Conservation (phyloP, 2,113 vertebrate species). For the Passer domesticus region DNA sequence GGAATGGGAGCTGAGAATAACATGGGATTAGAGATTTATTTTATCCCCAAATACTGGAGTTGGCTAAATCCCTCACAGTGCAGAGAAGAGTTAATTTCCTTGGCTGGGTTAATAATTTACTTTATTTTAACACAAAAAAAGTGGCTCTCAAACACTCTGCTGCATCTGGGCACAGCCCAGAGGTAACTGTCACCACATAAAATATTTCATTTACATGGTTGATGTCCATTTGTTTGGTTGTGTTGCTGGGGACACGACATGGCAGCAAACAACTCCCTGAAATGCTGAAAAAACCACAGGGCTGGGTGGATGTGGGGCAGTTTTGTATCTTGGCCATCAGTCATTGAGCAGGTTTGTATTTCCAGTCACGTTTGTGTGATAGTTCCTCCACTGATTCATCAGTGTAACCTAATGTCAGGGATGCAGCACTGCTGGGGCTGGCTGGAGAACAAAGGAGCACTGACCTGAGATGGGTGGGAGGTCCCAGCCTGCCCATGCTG, state of each 20-base stretch:
- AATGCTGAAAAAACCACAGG: rapidly evolving
- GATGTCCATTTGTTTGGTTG: background rate
- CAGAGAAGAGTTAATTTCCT: conserved; percentile 1
- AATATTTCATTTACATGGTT: background rate
- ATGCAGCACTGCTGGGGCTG: background rate
- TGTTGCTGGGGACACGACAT: rapidly evolving
- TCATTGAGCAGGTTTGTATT: rapidly evolving
- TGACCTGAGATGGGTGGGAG: background rate
- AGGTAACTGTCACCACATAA: background rate
- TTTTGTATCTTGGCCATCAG: rapidly evolving
- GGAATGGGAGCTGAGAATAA: background rate
- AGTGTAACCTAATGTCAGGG: rapidly evolving
- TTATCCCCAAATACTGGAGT: background rate
- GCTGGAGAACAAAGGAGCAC: background rate
- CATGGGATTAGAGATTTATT: background rate
- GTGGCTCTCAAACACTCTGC: background rate
- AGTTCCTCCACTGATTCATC: rapidly evolving
- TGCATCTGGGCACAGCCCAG: background rate
- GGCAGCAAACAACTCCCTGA: background rate
- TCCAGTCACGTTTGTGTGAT: rapidly evolving
- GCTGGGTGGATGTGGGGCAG: background rate
- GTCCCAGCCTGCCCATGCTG: background rate
- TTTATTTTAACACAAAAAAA: background rate
- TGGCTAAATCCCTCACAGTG: background rate
- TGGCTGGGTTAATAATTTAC: background rate